These are phyloP conservation scores for Acestrorhynchus altus DNA, from an alignment of 2,797 vertebrate species.

Conservation along the genomic window DNA sequence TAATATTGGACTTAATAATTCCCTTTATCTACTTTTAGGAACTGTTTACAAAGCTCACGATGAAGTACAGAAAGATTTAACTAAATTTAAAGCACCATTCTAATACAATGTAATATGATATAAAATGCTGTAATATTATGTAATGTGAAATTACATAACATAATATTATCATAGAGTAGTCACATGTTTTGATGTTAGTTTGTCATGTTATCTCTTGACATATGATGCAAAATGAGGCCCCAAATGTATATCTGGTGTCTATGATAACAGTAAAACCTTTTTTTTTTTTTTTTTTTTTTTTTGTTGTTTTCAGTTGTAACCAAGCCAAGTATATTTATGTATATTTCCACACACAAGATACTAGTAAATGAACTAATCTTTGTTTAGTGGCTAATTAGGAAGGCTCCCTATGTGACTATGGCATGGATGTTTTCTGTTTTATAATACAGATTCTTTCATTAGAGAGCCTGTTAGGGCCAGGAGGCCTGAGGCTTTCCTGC, in stretches of 20 bases:
- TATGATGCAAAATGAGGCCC: conserved; percentile 7
- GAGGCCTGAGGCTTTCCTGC: background rate
- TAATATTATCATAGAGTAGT: background rate
- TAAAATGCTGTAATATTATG: too few species aligned
- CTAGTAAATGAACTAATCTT: background rate
- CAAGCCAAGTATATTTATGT: background rate
- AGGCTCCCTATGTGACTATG: background rate
- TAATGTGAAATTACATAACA: too few species aligned
- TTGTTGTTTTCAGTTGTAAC: background rate
- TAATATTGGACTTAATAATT: too few species aligned
- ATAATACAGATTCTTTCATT: background rate
- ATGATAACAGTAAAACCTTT: background rate
- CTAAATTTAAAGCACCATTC: background rate
- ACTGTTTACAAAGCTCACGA: background rate
- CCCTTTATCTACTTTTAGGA: too few species aligned
- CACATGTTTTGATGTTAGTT: background rate
- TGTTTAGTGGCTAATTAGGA: too few species aligned
- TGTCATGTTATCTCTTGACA: conserved; percentile 12
- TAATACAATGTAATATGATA: background rate
- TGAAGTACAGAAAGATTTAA: background rate
- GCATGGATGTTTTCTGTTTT: background rate
- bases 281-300: too few species aligned
- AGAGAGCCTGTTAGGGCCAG: background rate
- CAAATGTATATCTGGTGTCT: conserved; percentile 14
- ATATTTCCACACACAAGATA: background rate